Conservation (phyloP, 2,113 vertebrate species). For the Laticauda colubrina region DNA sequence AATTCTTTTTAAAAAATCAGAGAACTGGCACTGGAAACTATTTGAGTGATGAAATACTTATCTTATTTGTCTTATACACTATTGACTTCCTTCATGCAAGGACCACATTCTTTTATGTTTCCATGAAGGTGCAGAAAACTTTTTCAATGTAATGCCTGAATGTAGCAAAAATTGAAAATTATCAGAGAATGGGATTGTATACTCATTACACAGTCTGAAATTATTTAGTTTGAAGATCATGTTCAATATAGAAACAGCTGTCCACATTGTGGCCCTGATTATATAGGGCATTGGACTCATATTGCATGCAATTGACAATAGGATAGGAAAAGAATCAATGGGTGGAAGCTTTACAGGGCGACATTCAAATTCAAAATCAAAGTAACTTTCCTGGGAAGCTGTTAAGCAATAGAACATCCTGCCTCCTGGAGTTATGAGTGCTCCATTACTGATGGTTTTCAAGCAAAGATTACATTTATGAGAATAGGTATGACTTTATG, state of each 20-base stretch:
- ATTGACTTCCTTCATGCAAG: not conserved
- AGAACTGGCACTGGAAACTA: not conserved
- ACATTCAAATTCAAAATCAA: not conserved
- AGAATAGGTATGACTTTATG: not conserved
- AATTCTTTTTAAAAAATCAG: not conserved
- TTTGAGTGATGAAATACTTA: not conserved
- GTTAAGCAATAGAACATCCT: not conserved
- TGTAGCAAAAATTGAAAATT: not conserved
- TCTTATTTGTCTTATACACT: not conserved
- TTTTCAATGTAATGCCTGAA: not conserved
- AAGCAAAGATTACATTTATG: not conserved
- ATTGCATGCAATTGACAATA: not conserved
- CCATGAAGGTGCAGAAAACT: not conserved
- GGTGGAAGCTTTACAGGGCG: not conserved
- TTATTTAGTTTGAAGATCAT: not conserved
- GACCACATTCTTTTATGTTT: not conserved
- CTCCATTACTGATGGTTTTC: not conserved
- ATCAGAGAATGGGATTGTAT: not conserved
- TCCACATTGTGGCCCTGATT: not conserved
- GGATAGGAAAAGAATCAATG: not conserved
- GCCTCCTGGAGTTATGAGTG: not conserved
- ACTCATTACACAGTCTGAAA: not conserved
- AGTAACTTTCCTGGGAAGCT: not conserved
- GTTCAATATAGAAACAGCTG: not conserved
- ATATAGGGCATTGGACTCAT: not conserved